Evolutionary conservation across 1,140 invertebrate genomes (phyloP), one percentile per base, ranked within the genome.

Genomic region (Sycobia sp.): DNA sequence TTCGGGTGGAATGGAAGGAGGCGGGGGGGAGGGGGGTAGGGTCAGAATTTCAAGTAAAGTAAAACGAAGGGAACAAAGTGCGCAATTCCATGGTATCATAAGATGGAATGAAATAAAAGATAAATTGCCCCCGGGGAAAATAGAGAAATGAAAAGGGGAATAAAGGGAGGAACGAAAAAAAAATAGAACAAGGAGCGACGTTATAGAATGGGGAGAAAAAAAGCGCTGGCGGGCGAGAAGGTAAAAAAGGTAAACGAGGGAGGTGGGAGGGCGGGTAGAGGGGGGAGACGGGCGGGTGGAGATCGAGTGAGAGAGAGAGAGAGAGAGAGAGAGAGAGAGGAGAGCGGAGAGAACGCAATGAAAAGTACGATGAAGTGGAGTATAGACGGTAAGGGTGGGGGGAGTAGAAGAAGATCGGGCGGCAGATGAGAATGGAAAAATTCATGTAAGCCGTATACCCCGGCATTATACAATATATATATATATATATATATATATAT

Each of bases 31-130:
- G 22, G 32, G 34, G 10, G 27, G 32, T 34, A n/a, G 22, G 13
- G 18, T 23, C n/a, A 36, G 51, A 60, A 29, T 60, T 51, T 32
- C 36, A 29, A 60, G 46, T 14, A 41, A n/a, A 51, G 43, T 51
- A 60, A 51, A 51, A 51, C 23, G 57, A 56, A 56, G 20, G 27
- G 16, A 43, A 39, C 55, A 34, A 46, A 29, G 27, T 34, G 22
- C 32, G 43, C 44, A 34, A 43, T 59, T 51, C 34, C 39, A 44
- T 32, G 36, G 36, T 25, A 39, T 39, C n/a, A 23, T 29, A 47
- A 54, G 59, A 54, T 47, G 59, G 50, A 54, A 54, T 39, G 59
- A 47, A 62, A 62, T 62, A 62, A 54, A 62, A 62, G 59, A 62
- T 62, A 62, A 62, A 62, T 62, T 51, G 50, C 50, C 34, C n/a